phyloP scores from a whole-genome alignment of 1,140 invertebrate species.

The Drosophila arizonae region DNA sequence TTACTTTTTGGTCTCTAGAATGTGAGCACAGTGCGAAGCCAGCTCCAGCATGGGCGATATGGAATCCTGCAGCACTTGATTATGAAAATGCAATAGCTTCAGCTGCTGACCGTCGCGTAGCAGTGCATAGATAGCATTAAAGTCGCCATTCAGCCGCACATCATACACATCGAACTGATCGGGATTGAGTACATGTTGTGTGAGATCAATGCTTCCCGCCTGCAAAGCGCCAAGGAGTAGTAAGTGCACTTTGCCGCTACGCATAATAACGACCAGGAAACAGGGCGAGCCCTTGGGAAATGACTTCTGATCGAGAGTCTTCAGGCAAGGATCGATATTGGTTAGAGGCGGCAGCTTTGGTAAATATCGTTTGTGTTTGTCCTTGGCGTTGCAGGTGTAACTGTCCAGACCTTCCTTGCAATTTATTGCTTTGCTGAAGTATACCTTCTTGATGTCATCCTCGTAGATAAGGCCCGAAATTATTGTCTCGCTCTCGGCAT shows the following conservation, averaged over 20 bases:
- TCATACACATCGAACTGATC: constrained; percentile 85
- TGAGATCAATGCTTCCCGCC: constrained; percentile 88
- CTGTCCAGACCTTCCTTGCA: constrained; percentile 50
- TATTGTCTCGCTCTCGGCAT: constrained; percentile 94
- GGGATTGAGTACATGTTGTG: constrained; percentile 84
- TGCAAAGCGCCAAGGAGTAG: constrained; percentile 93
- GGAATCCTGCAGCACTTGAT: constrained; percentile 87
- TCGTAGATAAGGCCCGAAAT: constrained; percentile 87
- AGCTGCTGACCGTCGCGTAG: constrained; percentile 84
- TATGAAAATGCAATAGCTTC: constrained; percentile 86
- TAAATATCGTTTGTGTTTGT: constrained; percentile 62
- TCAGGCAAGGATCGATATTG: constrained; percentile 70
- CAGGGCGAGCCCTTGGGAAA: constrained; percentile 89
- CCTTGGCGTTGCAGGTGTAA: constrained; percentile 64
- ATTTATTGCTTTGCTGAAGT: constrained; percentile 84
- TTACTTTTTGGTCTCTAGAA: constrained; percentile 85
- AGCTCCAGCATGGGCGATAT: constrained; percentile 88
- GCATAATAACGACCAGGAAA: constrained; percentile 91
- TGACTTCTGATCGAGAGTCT: constrained; percentile 84
- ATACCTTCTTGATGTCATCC: constrained; percentile 84
- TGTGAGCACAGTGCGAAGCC: constrained; percentile 88
- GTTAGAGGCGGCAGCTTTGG: constrained; percentile 64
- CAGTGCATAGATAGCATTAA: constrained; percentile 85
- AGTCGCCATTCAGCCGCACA: constrained; percentile 85
- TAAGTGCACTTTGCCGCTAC: constrained; percentile 88